phyloP scores from a whole-genome alignment of 2,113 vertebrate species.

The Excalfactoria chinensis region DNA sequence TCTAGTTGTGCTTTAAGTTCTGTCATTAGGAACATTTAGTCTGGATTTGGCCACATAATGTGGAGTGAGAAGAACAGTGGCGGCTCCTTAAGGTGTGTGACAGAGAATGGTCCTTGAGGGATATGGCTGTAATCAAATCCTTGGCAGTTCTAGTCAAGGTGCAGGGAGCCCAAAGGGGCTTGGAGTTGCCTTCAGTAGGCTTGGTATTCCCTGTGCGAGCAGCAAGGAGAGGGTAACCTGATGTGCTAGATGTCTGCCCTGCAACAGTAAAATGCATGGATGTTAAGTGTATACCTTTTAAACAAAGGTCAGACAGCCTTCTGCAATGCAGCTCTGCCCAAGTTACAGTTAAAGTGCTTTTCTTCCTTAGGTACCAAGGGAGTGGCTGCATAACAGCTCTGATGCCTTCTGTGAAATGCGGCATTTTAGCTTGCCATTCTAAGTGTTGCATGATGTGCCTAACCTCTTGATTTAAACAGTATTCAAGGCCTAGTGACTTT shows the following conservation, averaged over 20 bases:
- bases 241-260: not conserved
- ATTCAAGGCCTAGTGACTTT: not conserved
- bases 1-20: not conserved
- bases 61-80: not conserved
- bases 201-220: not conserved
- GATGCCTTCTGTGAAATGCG: not conserved
- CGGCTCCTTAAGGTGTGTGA: not conserved
- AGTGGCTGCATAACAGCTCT: not conserved
- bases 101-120: not conserved
- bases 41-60: not conserved
- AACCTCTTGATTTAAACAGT: not conserved
- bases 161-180: not conserved
- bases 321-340: not conserved
- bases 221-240: not conserved
- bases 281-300: not conserved
- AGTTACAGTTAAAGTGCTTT: accelerated
- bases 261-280: not conserved
- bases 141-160: not conserved
- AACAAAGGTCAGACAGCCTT: not conserved
- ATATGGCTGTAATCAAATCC: not conserved
- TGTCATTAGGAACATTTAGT: not conserved
- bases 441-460: not conserved
- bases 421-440: not conserved
- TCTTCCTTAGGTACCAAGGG: not conserved
- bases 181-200: not conserved